phyloP scores from a whole-genome alignment of 2,113 vertebrate genomes.

The Gymnobelideus leadbeateri region DNA sequence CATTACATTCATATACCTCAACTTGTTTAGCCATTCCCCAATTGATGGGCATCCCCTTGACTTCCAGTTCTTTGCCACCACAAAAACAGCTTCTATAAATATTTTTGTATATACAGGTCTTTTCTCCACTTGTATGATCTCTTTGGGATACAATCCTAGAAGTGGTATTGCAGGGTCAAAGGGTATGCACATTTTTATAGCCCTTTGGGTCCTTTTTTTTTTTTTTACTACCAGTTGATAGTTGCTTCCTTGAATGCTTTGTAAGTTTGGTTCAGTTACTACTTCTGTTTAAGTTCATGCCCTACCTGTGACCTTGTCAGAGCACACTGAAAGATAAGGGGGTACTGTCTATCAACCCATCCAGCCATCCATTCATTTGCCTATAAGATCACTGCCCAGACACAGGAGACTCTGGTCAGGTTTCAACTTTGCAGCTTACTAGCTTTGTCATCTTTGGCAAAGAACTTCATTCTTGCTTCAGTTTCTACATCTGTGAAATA shows the following conservation, averaged over 20 bases:
- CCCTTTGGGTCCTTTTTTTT: too few species aligned
- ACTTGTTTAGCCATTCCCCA: too few species aligned
- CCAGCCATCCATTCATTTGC: neutral
- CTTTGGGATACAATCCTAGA: too few species aligned
- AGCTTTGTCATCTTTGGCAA: neutral
- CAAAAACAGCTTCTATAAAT: too few species aligned
- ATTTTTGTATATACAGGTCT: too few species aligned
- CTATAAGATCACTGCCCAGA: neutral
- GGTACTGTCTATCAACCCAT: neutral
- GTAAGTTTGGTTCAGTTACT: neutral
- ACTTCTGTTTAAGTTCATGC: neutral
- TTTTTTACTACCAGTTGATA: neutral
- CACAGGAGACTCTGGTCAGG: neutral
- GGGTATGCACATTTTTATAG: too few species aligned
- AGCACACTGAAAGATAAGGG: neutral
- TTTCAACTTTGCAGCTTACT: neutral
- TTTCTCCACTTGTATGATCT: too few species aligned
- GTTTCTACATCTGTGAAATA: neutral
- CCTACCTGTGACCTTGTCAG: conserved; percentile 30
- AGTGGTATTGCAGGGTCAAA: too few species aligned
- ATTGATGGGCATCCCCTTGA: too few species aligned
- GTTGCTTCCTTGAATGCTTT: neutral
- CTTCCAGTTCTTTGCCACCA: too few species aligned
- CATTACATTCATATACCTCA: too few species aligned
- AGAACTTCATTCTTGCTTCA: neutral